A percentile compares a stretch with the other conserved stretches of the same genome.
These are phyloP conservation scores for Apis dorsata DNA, from an alignment of 1,140 invertebrate species.

Conservation along the genomic window DNA sequence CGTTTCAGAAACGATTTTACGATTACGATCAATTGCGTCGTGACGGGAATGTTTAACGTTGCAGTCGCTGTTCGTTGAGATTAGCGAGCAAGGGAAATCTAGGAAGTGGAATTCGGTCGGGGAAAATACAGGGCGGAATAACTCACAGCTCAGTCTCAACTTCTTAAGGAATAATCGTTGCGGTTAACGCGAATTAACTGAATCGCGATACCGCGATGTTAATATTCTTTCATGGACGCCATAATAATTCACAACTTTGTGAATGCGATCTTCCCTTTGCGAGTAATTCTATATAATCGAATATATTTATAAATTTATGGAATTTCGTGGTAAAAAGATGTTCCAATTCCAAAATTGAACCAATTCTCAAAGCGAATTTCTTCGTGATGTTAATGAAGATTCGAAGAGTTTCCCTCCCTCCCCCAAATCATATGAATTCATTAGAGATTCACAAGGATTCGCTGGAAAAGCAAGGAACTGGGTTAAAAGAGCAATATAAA, in stretches of 20 bases:
- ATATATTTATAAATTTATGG: no score
- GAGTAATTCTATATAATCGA: neutral
- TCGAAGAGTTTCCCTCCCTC: neutral
- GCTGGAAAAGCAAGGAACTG: no score
- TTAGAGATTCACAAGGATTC: no score
- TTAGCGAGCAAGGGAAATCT: slow-evolving; percentile 24
- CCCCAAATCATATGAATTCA: neutral
- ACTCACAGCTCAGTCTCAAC: neutral
- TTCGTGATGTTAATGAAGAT: neutral
- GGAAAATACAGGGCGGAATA: slow-evolving; percentile 26
- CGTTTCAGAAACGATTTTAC: neutral
- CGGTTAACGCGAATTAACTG: neutral
- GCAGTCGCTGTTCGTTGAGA: neutral
- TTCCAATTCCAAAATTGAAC: no score
- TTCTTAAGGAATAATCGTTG: slow-evolving; percentile 31
- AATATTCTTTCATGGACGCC: neutral
- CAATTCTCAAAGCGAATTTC: no score
- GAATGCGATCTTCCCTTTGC: no score
- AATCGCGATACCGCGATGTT: neutral
- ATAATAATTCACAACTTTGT: no score
- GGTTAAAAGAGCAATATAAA: no score
- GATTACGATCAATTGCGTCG: neutral
- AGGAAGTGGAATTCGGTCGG: slow-evolving; percentile 13
- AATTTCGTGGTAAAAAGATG: no score
- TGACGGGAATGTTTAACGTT: neutral